Percentiles rank a stretch among this genome's conserved stretches.
Evolutionary conservation across 1,140 invertebrate species (phyloP).

Genomic region (Globodera rostochiensis): DNA sequence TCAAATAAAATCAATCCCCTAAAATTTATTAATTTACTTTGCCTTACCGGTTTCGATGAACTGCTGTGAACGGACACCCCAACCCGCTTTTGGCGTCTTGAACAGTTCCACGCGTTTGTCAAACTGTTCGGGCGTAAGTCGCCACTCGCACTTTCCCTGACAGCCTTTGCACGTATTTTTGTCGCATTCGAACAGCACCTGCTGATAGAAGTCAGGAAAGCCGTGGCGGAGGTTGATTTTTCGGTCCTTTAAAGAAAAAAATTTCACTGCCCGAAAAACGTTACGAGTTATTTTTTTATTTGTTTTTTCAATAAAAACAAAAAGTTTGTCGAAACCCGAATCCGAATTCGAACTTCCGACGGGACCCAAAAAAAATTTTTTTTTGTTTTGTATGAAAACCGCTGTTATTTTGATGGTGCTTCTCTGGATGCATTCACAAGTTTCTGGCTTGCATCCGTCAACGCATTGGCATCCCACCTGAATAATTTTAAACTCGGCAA

Average conservation of each 20-base stretch:
- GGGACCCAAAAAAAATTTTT: too few species aligned
- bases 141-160: conserved; percentile 32
- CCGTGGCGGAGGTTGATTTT: conserved; percentile 17
- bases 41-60: conserved; percentile 37
- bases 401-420: conserved; percentile 28
- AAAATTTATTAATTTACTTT: background rate
- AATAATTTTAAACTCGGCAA: background rate
- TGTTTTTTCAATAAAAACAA: too few species aligned
- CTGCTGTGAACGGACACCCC: conserved; percentile 37
- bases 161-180: conserved; percentile 29
- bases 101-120: conserved; percentile 36
- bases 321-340: too few species aligned
- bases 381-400: too few species aligned
- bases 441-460: conserved; percentile 19
- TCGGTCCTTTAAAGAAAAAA: conserved; percentile 3
- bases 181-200: conserved; percentile 36
- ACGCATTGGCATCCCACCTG: conserved; percentile 34
- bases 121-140: conserved; percentile 35
- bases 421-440: conserved; percentile 37
- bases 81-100: conserved; percentile 37
- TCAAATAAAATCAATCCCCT: too few species aligned
- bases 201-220: conserved; percentile 19
- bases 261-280: too few species aligned
- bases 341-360: too few species aligned
- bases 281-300: too few species aligned